phyloP scores from a whole-genome alignment of 2,797 vertebrate species.

The Allobates femoralis region DNA sequence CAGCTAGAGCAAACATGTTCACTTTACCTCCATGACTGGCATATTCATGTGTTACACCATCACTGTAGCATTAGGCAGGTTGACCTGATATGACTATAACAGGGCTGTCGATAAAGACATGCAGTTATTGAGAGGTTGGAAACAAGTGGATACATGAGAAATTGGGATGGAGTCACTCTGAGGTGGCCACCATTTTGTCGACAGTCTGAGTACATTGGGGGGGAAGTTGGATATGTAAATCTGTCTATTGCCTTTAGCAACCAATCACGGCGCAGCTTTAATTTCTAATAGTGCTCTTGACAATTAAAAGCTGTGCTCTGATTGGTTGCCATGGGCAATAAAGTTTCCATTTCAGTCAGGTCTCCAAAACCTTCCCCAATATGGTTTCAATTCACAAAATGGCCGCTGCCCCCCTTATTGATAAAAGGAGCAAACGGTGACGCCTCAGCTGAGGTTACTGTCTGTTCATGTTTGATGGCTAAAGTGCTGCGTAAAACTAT shows the following conservation, averaged over 20 bases:
- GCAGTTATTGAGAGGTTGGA: background rate
- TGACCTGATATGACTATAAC: background rate
- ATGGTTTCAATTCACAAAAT: background rate
- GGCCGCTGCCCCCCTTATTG: background rate
- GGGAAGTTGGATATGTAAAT: background rate
- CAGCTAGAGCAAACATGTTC: background rate
- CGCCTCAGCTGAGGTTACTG: background rate
- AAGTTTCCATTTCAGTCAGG: background rate
- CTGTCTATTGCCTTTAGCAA: background rate
- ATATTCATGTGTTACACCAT: background rate
- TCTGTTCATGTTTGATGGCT: background rate
- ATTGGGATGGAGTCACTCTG: background rate
- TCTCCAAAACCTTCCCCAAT: background rate
- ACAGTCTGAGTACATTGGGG: background rate
- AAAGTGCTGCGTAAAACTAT: background rate
- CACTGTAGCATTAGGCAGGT: background rate
- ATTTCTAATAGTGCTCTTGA: too few relatives aligned
- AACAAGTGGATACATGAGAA: background rate
- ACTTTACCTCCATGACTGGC: background rate
- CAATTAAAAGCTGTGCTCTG: background rate
- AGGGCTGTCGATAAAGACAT: background rate
- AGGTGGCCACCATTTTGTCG: slow-evolving; percentile 8
- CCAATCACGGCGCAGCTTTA: background rate
- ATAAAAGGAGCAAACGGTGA: background rate
- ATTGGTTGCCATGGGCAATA: background rate